Conservation (phyloP, 2,113 vertebrate species). For the Paradoxurus hermaphroditus region DNA sequence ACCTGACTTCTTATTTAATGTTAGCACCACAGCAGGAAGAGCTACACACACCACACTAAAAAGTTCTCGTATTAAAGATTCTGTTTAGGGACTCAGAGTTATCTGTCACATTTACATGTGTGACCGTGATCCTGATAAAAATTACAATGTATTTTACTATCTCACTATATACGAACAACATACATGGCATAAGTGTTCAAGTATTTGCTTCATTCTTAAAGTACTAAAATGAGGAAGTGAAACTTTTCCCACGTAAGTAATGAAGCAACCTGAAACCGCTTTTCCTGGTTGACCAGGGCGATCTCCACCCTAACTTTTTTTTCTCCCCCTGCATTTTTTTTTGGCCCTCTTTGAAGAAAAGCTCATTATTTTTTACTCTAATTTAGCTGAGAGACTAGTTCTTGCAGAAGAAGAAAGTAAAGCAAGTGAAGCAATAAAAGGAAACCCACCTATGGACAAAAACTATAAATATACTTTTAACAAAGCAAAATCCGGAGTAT, state of each 20-base stretch:
- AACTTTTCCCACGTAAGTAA: neutral
- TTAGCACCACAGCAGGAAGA: neutral
- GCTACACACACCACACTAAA: neutral
- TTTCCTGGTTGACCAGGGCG: neutral
- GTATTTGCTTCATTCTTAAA: conserved; percentile 2
- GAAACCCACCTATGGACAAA: neutral
- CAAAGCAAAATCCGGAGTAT: neutral
- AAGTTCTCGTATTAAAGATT: neutral
- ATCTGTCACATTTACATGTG: neutral
- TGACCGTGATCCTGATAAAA: neutral
- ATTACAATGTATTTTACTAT: neutral
- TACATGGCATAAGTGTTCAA: neutral
- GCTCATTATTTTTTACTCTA: neutral
- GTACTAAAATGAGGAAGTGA: neutral
- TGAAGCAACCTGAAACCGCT: neutral
- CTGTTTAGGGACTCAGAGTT: neutral
- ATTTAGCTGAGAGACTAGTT: neutral
- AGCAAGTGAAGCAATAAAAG: neutral
- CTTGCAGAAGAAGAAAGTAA: neutral
- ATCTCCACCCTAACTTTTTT: neutral
- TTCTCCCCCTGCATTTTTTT: neutral
- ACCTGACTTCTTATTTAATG: neutral
- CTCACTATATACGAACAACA: neutral
- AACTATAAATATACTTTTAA: neutral
- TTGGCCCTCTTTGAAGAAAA: neutral